A percentile compares a stretch with the other conserved stretches of the same genome.
phyloP scores from a whole-genome alignment of 2,797 vertebrate genomes.

The Lepus townsendii region DNA sequence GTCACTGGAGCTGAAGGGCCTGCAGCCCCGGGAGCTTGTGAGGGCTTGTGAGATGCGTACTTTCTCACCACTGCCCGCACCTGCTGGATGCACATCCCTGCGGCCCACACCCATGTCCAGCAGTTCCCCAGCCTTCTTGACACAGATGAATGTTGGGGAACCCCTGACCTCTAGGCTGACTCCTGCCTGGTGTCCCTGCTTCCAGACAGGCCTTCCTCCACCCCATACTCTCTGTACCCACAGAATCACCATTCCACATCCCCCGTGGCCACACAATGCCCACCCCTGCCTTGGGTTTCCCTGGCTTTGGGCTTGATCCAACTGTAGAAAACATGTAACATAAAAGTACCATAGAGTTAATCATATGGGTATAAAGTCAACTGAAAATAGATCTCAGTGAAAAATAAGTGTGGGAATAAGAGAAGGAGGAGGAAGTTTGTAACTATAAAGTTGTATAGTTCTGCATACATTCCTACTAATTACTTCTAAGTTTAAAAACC shows the following conservation, averaged over 20 bases:
- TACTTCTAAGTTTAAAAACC: no score
- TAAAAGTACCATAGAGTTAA: not conserved
- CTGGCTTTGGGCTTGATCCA: no score
- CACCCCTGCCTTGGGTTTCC: not conserved
- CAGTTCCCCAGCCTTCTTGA: no score
- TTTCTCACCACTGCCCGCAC: not conserved
- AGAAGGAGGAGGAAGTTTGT: no score
- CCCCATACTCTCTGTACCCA: not conserved
- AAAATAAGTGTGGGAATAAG: no score
- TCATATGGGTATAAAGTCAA: no score
- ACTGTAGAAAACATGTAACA: not conserved
- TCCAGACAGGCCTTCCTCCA: not conserved
- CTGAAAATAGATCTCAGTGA: no score
- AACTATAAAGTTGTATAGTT: no score
- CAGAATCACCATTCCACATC: no score
- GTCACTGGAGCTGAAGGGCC: no score
- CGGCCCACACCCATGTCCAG: rapidly evolving
- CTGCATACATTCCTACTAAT: no score
- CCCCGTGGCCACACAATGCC: not conserved
- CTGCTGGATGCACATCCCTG: not conserved
- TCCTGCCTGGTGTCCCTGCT: not conserved
- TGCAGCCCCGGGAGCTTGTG: not conserved
- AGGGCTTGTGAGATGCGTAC: not conserved
- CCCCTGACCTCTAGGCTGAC: not conserved
- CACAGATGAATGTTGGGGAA: not conserved